These are phyloP conservation scores for Phalacrocorax aristotelis DNA, from an alignment of 2,113 vertebrate genomes.

Conservation along the genomic window DNA sequence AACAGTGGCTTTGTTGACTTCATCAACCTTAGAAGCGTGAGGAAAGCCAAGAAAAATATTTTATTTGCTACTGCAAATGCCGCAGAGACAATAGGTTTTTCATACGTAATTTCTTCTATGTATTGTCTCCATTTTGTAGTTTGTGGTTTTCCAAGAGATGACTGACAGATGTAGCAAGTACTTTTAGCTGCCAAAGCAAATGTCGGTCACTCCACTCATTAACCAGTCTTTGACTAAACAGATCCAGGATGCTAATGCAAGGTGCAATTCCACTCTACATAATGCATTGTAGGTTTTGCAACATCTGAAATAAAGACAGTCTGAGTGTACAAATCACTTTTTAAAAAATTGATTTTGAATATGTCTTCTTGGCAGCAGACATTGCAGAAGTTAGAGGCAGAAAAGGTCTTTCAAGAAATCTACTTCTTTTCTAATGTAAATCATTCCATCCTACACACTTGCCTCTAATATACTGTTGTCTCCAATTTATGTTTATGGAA, in stretches of 20 bases:
- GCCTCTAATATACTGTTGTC: background rate
- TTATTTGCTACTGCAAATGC: background rate
- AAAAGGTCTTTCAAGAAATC: background rate
- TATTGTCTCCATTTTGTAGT: background rate
- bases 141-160: background rate
- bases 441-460: background rate
- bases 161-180: background rate
- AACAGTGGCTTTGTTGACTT: background rate
- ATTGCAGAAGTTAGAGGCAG: background rate
- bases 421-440: background rate
- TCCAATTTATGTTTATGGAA: background rate
- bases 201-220: background rate
- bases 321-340: background rate
- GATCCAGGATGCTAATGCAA: background rate
- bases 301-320: background rate
- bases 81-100: background rate
- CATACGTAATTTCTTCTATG: background rate
- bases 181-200: constrained; percentile 3
- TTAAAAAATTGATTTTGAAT: background rate
- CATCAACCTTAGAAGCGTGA: background rate
- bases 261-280: background rate
- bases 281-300: background rate
- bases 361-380: background rate
- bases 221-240: background rate
- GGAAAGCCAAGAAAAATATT: background rate